phyloP scores from a whole-genome alignment of 1,140 invertebrate genomes.

The Bathynomus jamesi region DNA sequence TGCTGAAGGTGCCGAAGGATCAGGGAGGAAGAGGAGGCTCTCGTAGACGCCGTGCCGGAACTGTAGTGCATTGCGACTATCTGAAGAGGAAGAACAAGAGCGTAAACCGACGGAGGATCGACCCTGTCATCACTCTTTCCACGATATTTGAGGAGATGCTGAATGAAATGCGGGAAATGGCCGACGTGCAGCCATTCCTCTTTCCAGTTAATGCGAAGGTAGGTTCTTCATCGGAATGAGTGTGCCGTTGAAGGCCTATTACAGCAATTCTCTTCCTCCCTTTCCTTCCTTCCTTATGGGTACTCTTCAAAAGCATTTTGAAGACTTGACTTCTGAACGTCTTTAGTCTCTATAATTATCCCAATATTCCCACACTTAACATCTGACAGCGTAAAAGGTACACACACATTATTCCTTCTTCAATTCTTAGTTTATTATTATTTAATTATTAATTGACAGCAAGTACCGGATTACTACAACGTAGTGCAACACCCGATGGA shows the following conservation, averaged over 20 bases:
- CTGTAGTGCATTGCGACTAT: slow-evolving; percentile 79
- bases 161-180: slow-evolving; percentile 85
- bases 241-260: neutral
- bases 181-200: slow-evolving; percentile 85
- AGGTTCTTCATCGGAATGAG: slow-evolving; percentile 32
- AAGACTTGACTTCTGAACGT: too few species aligned
- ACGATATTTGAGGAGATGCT: slow-evolving; percentile 86
- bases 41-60: slow-evolving; percentile 55
- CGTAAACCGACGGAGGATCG: slow-evolving; percentile 86
- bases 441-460: too few species aligned
- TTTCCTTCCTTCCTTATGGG: neutral
- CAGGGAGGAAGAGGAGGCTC: slow-evolving; percentile 57
- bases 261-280: neutral
- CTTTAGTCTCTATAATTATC: too few species aligned
- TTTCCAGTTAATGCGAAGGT: slow-evolving; percentile 91
- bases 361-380: too few species aligned
- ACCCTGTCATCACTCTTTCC: slow-evolving; percentile 90
- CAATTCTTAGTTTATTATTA: too few species aligned
- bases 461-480: slow-evolving; percentile 87
- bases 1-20: slow-evolving; percentile 77
- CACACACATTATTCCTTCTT: too few species aligned
- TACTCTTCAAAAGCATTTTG: too few species aligned
- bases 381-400: too few species aligned
- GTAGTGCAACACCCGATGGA: slow-evolving; percentile 93
- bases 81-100: slow-evolving; percentile 76